Percentiles rank a stretch among this genome's conserved stretches.
Conservation (phyloP, 92 coral and sea anemone species). For the Palythoa heliodiscus region DNA sequence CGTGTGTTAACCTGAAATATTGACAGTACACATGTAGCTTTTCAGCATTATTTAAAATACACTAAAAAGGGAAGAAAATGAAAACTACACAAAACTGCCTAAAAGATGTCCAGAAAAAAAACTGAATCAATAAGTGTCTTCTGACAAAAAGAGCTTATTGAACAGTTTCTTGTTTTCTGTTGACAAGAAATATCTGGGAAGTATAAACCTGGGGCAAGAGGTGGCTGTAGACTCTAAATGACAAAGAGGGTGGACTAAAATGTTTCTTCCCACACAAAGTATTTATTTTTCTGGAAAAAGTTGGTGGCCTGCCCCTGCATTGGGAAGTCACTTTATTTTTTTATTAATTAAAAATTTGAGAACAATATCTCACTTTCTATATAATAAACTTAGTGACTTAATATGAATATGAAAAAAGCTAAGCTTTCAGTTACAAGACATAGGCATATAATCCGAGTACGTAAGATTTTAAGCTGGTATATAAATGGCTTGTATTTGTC, state of each 20-base stretch:
- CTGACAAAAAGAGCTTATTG: too few relatives aligned
- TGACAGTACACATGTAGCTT: not conserved
- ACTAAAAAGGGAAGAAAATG: conserved; percentile 3
- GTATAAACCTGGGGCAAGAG: too few relatives aligned
- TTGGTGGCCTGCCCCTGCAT: too few relatives aligned
- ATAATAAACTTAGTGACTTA: not conserved
- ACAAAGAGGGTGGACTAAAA: too few relatives aligned
- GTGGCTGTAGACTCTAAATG: too few relatives aligned
- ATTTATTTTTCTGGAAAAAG: too few relatives aligned
- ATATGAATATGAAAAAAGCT: not conserved
- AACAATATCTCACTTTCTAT: not conserved
- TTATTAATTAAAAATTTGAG: not conserved
- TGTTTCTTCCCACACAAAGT: too few relatives aligned
- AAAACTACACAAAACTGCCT: not conserved
- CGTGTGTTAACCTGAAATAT: conserved; percentile 44
- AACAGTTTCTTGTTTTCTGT: too few relatives aligned
- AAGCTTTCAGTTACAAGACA: not conserved
- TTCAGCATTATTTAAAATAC: not conserved
- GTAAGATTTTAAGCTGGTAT: not conserved
- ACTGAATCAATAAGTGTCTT: too few relatives aligned
- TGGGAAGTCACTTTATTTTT: not conserved
- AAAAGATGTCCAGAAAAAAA: too few relatives aligned
- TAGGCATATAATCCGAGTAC: not conserved
- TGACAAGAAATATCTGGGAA: too few relatives aligned
- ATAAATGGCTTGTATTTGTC: not conserved